Evolutionary conservation across 53 echinoderm and acorn worm genomes (phyloP), one percentile per base, ranked within the genome.

Genomic region (Pentamera pediparva): DNA sequence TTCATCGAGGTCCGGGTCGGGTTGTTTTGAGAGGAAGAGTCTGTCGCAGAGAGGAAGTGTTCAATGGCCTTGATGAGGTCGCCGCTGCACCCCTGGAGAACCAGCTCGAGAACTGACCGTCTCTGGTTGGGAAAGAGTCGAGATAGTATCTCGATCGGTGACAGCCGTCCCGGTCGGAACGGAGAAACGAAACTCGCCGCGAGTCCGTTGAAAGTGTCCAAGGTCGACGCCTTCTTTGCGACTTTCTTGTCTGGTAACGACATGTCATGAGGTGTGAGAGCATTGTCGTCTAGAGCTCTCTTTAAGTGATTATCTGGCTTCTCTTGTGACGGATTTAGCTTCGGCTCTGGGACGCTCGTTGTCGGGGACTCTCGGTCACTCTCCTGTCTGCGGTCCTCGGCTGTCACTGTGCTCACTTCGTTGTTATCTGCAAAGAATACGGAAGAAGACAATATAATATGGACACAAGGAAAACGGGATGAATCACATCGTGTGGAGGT

Each of bases 31-130:
- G 52, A 54, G 10, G 65, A 32, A 6, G 86, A 26, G 37, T 98
- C 98, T 26, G 58, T 80, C 24, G 98, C 98, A 1, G 90, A 87
- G 24, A 98, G 75, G 63, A 98, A 98, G 62, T 98, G 98, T 77
- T 98, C 98, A 33, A 98, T 98, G 51, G 98, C 91, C 65, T 92
- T 98, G 39, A 98, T 91, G 27, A 98, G 73, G 45, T 98, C 98
- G 2, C 98, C 98, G 69, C 75, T 98, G 79, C 98, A 98, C 1
- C 98, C 98, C 55, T 98, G 98, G 17, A 98, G 78, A 64, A 98
- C 98, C 10, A 98, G 77, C 72, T 98, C 98, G 19, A 98, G 69
- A 5, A 98, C 98, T 3, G 91, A 85, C 56, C 88, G 89, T 30
- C 91, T 78, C 78, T 98, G 98, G 40, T 75, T 79, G 13, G 98